These are phyloP conservation scores for Drosophila trapezifrons DNA, from an alignment of 1,140 invertebrate genomes.

Conservation along the genomic window DNA sequence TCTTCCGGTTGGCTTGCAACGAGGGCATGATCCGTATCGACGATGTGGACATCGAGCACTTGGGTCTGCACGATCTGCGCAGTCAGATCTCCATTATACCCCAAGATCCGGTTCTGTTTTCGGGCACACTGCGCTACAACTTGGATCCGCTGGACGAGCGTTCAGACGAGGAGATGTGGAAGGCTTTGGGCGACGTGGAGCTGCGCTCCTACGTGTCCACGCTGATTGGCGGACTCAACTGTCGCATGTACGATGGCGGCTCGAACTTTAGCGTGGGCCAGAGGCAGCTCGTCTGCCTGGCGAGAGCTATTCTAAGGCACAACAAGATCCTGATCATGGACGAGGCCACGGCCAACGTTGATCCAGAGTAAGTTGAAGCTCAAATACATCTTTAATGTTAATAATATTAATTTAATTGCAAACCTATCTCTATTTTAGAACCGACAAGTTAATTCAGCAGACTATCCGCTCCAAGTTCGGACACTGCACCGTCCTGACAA, in stretches of 20 bases:
- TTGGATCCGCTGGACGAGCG: constrained; percentile 91
- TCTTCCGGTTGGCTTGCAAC: constrained; percentile 91
- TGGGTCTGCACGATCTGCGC: constrained; percentile 87
- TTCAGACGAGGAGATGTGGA: constrained; percentile 91
- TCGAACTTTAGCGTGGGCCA: constrained; percentile 91
- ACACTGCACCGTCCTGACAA: constrained; percentile 91
- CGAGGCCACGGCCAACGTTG: constrained; percentile 90
- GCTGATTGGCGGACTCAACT: constrained; percentile 87
- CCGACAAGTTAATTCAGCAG: constrained; percentile 88
- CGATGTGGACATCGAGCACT: constrained; percentile 85
- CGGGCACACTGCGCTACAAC: constrained; percentile 90
- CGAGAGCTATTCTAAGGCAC: constrained; percentile 89
- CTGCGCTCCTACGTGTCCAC: constrained; percentile 87
- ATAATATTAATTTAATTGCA: neutral
- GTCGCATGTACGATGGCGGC: constrained; percentile 87
- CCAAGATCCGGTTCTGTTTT: constrained; percentile 91
- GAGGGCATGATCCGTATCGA: constrained; percentile 87
- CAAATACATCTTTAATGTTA: neutral
- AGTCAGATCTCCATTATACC: constrained; percentile 92
- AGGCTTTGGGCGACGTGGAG: constrained; percentile 92
- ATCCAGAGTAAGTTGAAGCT: constrained; percentile 86
- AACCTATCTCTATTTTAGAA: constrained; percentile 84
- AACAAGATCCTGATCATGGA: constrained; percentile 92
- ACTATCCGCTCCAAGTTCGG: constrained; percentile 89
- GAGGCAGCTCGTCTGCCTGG: constrained; percentile 91